Base-by-base conservation (phyloP, 2,888 invertebrate genomes). In the Scaptomyza polygonia region DNA sequence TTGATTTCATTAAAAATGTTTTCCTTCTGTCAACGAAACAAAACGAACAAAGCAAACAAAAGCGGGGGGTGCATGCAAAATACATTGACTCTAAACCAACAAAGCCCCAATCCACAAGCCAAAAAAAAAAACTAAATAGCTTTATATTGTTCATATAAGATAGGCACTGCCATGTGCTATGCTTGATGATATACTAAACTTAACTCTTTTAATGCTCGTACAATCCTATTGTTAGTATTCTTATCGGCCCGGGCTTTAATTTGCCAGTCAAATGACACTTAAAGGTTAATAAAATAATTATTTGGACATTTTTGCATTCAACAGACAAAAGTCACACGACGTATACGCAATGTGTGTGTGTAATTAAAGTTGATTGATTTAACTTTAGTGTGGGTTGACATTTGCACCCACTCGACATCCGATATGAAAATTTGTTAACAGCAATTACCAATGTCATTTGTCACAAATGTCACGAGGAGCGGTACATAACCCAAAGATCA, bases 381-480 rank as follows among this genome's bases (percentile, higher is more conserved):
- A 47, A n/a, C 18, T 39, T 54, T 40, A 27, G 8, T 11, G 12
- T 16, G 43, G n/a, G 14, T 18, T 52, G 52, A 34, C 29, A 42
- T 48, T 53, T 45, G 49, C 21, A 25, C 16, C 3, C 8, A 21
- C 21, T 3, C 14, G 34, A 56, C 54, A 48, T 67, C 29, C 51
- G 51, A 68, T 66, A 66, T 77, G 58, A 58, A 59, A 69, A 53
- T 77, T 77, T 21, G 84, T 67, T 63, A 66, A 49, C 71, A 69
- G 51, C 67, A 79, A 86, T 86, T 83, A 65, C 71, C 64, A 62
- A 54, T 74, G 67, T 63, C 77, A 67, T 73, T 86, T 71, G 71
- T 69, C 74, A 71, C 54, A 59, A 32, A 76, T 51, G 72, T 58
- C 52, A 48, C n/a, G 36, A 9, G 12, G 36, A 4, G 39, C 25